Evolutionary conservation across 2,888 invertebrate genomes (phyloP).

Genomic region (Serrognathus titanus): DNA sequence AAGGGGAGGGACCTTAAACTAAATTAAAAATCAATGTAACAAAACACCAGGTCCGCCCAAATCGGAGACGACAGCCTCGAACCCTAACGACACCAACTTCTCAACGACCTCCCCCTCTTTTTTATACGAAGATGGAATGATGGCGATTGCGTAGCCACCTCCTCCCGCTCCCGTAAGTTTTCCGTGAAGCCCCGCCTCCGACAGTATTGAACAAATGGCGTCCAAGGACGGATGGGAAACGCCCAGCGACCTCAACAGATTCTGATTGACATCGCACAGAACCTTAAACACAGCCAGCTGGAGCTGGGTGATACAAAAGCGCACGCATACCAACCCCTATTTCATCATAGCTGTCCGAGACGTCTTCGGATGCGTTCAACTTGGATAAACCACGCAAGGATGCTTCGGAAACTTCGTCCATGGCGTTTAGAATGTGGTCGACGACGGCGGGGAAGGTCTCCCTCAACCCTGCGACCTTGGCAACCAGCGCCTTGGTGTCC

Average conservation of each 20-base stretch:
- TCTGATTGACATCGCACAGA: constrained; percentile 85
- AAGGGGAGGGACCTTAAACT: no score
- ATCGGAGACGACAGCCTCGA: background rate
- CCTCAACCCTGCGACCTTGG: constrained; percentile 59
- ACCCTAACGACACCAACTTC: background rate
- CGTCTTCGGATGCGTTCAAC: constrained; percentile 5
- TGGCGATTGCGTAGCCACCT: constrained; percentile 80
- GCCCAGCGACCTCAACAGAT: constrained; percentile 73
- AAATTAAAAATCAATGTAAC: background rate
- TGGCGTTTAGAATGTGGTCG: constrained; percentile 71
- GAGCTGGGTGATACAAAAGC: background rate
- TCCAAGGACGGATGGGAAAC: constrained; percentile 88
- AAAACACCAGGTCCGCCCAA: background rate
- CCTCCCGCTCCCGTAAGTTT: constrained; percentile 98
- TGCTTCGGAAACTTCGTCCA: constrained; percentile 65
- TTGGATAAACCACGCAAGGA: constrained; percentile 51
- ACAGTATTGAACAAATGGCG: constrained; percentile 66
- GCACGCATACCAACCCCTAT: constrained; percentile 7
- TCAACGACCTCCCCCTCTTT: constrained; percentile 39
- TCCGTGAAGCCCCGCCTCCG: constrained; percentile 65
- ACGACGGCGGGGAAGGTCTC: constrained; percentile 66
- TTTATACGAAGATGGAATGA: constrained; percentile 52
- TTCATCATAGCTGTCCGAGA: background rate
- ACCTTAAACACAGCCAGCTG: constrained; percentile 53
- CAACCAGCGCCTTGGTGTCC: constrained; percentile 72